A percentile compares a stretch with the other conserved stretches of the same genome.
Evolutionary conservation across 2,113 vertebrate species (phyloP).

Genomic region (Corythaixoides concolor): DNA sequence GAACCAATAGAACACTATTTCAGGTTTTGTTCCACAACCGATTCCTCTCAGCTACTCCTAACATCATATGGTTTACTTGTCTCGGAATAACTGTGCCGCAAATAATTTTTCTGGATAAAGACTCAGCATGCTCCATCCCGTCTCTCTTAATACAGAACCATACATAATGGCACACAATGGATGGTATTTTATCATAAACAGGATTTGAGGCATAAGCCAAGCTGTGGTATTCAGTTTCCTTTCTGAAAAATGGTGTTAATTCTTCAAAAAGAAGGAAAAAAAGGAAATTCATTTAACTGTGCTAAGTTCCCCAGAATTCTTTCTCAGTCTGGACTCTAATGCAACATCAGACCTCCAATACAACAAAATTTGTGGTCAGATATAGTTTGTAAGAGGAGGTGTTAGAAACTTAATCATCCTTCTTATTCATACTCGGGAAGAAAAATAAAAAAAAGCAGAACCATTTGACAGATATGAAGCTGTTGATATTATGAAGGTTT

Average conservation of each 20-base stretch:
- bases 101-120: neutral
- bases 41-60: neutral
- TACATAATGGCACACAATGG: fast-evolving
- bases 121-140: neutral
- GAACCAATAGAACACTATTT: neutral
- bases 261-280: neutral
- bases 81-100: neutral
- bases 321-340: neutral
- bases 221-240: neutral
- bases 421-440: neutral
- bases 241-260: neutral
- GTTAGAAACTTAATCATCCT: neutral
- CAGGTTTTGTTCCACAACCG: neutral
- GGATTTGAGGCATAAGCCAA: neutral
- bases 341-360: neutral
- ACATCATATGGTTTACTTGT: neutral
- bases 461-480: neutral
- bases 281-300: neutral
- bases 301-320: neutral
- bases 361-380: neutral
- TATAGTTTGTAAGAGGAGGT: neutral
- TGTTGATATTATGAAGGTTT: neutral
- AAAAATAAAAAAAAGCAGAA: neutral
- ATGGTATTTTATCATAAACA: neutral
- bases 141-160: neutral